A percentile compares a stretch with the other conserved stretches of the same genome.
Conservation (phyloP, 2,888 invertebrate genomes). For the Piscicola geometra region DNA sequence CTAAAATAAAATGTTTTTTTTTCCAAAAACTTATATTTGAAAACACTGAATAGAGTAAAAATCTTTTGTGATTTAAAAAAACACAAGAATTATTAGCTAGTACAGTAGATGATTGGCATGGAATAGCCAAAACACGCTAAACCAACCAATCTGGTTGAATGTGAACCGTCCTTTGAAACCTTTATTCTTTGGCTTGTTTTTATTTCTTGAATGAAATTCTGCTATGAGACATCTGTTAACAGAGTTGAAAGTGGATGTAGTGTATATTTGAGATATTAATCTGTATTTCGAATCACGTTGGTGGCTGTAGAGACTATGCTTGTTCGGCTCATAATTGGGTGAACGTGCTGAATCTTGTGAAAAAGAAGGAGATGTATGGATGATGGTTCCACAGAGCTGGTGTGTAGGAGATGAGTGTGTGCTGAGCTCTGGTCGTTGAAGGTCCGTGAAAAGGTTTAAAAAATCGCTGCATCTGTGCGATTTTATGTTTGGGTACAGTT, state of each 20-base stretch:
- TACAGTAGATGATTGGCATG: too few relatives aligned
- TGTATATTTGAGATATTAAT: not conserved
- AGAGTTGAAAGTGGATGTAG: not conserved
- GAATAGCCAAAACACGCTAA: too few relatives aligned
- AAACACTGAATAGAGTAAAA: too few relatives aligned
- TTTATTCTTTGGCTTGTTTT: not conserved
- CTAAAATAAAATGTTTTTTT: too few relatives aligned
- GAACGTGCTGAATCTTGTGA: not conserved
- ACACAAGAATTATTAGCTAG: too few relatives aligned
- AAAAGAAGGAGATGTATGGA: not conserved
- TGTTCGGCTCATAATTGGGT: not conserved
- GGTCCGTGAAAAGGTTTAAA: constrained; percentile 50
- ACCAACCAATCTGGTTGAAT: not conserved
- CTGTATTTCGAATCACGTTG: not conserved
- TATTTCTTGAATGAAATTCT: not conserved
- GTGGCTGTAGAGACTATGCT: too few relatives aligned
- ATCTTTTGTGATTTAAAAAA: too few relatives aligned
- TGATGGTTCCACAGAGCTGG: constrained; percentile 49
- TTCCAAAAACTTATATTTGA: too few relatives aligned
- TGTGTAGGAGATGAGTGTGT: constrained; percentile 47
- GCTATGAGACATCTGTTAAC: not conserved
- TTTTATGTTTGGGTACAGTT: too few relatives aligned
- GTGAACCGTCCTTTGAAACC: constrained; percentile 3
- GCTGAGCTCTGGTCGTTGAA: constrained; percentile 52
- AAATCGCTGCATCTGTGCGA: constrained; percentile 52